Conservation (phyloP, 2,888 invertebrate species). For the Drosophila sordidula region DNA sequence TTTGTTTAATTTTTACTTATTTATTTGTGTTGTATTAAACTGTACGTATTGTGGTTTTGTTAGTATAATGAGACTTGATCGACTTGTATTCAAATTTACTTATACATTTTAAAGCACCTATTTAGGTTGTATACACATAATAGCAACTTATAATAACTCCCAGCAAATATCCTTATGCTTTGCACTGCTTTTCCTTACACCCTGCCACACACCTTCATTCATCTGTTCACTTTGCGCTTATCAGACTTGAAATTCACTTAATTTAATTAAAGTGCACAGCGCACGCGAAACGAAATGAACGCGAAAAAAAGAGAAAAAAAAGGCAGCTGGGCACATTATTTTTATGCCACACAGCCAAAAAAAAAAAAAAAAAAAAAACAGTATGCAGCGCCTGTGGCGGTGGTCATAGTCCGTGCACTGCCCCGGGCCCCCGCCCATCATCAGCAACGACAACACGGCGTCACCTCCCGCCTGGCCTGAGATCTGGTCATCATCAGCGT, state of each 20-base stretch:
- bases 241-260: constrained; percentile 72
- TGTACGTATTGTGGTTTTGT: too few species aligned
- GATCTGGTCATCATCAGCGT: constrained; percentile 54
- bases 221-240: constrained; percentile 55
- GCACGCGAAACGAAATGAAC: constrained; percentile 29
- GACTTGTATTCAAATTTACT: too few species aligned
- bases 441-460: constrained; percentile 23
- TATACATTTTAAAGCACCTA: too few species aligned
- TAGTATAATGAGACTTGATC: too few species aligned
- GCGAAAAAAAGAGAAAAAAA: constrained; percentile 15
- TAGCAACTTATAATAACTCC: too few species aligned
- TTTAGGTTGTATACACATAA: too few species aligned
- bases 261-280: constrained; percentile 71
- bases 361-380: constrained; percentile 35
- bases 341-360: constrained; percentile 31
- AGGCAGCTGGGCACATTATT: constrained; percentile 51
- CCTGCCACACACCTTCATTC: constrained; percentile 5
- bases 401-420: constrained; percentile 27
- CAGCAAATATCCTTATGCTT: too few species aligned
- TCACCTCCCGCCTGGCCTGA: constrained; percentile 19
- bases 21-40: too few species aligned
- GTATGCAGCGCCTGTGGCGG: constrained; percentile 35
- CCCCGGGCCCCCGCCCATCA: neutral
- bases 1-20: too few species aligned
- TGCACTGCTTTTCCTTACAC: constrained; percentile 3